These are phyloP conservation scores for Agrypnia vestita DNA, from an alignment of 1,140 invertebrate species.

Conservation along the genomic window DNA sequence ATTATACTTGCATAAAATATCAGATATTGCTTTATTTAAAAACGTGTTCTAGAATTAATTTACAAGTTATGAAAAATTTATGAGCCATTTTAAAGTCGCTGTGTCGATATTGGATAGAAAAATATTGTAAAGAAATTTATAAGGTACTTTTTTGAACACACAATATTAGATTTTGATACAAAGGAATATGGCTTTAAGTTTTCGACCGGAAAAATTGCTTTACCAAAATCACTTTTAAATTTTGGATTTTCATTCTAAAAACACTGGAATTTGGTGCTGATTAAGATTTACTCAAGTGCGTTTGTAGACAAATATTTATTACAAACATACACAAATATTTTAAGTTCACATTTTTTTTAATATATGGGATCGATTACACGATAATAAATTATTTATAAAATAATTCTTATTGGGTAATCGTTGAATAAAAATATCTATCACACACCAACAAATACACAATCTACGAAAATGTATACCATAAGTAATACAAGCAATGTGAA, in stretches of 20 bases:
- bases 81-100: neutral
- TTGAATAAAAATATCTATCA: neutral
- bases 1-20: no score
- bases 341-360: no score
- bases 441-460: neutral
- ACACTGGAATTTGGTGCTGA: neutral
- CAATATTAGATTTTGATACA: conserved; percentile 19
- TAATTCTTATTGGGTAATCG: no score
- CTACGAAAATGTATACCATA: neutral
- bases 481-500: conserved; percentile 20
- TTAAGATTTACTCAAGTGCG: no score
- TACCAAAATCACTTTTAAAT: conserved; percentile 28
- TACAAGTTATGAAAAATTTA: neutral
- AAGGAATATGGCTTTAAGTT: conserved; percentile 47
- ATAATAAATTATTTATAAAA: no score
- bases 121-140: conserved; percentile 20
- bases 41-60: neutral
- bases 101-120: conserved; percentile 29
- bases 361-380: no score
- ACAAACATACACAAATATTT: no score
- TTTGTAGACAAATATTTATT: no score
- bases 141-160: conserved; percentile 20
- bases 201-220: conserved; percentile 43
- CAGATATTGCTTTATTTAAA: no score
- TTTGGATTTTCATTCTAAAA: neutral